Conservation (phyloP, 1,140 invertebrate species). For the Reticulitermes speratus region DNA sequence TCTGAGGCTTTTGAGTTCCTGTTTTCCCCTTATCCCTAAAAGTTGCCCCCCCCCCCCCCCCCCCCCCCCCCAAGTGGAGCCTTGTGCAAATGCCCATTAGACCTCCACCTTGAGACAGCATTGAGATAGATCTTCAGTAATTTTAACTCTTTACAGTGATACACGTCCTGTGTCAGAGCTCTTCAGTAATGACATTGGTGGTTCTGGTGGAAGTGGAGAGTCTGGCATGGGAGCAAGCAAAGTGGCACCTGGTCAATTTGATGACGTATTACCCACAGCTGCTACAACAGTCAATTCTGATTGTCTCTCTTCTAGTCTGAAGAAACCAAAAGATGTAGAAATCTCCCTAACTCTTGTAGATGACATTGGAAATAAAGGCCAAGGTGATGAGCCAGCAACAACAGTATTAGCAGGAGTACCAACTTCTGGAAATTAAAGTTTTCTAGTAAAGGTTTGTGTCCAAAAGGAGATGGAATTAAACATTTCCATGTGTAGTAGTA, state of each 20-base stretch:
- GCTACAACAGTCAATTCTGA: background rate
- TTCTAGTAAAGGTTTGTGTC: background rate
- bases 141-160: background rate
- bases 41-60: too few relatives aligned
- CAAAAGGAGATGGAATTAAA: background rate
- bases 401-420: background rate
- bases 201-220: too few relatives aligned
- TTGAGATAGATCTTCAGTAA: background rate
- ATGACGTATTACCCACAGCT: background rate
- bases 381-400: background rate
- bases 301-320: background rate
- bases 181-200: background rate
- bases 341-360: background rate
- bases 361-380: background rate
- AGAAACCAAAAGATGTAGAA: background rate
- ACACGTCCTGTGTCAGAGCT: background rate
- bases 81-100: too few relatives aligned
- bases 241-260: background rate
- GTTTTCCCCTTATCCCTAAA: too few relatives aligned
- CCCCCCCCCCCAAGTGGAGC: too few relatives aligned
- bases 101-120: too few relatives aligned
- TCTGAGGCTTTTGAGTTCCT: too few relatives aligned
- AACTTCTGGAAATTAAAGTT: conserved; percentile 13
- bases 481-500: too few relatives aligned
- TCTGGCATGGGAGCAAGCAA: background rate